phyloP scores from a whole-genome alignment of 2,113 vertebrate species.

The Rhagologus leucostigma region DNA sequence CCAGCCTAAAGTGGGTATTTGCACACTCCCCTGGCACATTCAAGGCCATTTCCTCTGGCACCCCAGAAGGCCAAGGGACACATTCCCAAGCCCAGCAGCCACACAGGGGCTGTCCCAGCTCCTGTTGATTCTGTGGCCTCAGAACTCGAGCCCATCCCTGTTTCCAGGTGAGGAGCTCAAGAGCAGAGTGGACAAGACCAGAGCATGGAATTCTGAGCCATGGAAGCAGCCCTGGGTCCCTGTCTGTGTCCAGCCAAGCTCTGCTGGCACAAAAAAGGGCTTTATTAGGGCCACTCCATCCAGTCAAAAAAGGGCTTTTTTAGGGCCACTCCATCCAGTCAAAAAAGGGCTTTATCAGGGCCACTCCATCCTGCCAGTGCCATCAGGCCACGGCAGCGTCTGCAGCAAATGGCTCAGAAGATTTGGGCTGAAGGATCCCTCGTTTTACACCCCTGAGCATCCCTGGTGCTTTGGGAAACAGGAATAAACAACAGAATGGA shows the following conservation, averaged over 20 bases:
- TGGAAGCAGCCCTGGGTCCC: neutral
- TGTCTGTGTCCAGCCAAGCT: neutral
- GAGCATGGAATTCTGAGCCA: neutral
- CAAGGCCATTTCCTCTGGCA: neutral
- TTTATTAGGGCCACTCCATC: too few species aligned
- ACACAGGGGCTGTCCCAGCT: neutral
- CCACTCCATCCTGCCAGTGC: neutral
- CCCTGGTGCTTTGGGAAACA: conserved; percentile 27
- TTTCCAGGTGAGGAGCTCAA: neutral
- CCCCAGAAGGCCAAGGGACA: neutral
- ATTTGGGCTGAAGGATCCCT: neutral
- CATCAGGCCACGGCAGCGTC: neutral
- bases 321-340: accelerated
- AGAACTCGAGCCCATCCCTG: neutral
- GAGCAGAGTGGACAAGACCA: neutral
- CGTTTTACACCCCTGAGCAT: neutral
- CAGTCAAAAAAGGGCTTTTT: accelerated
- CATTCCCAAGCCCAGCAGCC: neutral
- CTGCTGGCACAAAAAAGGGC: neutral
- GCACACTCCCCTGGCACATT: neutral
- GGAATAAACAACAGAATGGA: conserved; percentile 22
- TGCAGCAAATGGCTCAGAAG: neutral
- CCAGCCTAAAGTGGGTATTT: neutral
- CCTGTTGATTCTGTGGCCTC: neutral
- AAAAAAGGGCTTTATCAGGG: neutral